Evolutionary conservation across 2,797 vertebrate genomes (phyloP).

Genomic region (Esox masquinongy): DNA sequence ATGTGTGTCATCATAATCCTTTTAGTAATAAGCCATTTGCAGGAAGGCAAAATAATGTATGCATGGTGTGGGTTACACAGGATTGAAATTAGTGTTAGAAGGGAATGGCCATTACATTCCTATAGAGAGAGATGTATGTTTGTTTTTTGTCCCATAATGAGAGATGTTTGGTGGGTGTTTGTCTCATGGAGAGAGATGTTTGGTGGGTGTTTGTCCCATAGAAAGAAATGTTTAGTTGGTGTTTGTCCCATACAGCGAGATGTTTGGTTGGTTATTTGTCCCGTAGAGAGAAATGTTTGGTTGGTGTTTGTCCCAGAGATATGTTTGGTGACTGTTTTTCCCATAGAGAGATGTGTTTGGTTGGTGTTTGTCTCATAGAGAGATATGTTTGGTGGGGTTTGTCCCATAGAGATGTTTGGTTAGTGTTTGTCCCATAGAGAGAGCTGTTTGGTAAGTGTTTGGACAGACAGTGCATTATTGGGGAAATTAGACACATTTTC

Average conservation of each 20-base stretch:
- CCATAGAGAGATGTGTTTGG: conserved; percentile 2
- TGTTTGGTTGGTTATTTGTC: neutral
- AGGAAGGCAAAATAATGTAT: conserved; percentile 70
- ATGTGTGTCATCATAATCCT: conserved; percentile 71
- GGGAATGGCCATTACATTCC: conserved; percentile 40
- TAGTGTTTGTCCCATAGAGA: too few species aligned
- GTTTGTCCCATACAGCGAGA: too few species aligned
- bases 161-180: too few species aligned
- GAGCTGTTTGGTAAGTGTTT: neutral
- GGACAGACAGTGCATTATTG: neutral
- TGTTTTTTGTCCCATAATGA: neutral
- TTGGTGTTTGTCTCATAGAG: too few species aligned
- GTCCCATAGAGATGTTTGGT: too few species aligned
- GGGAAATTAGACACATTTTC: neutral
- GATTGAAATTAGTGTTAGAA: conserved; percentile 13
- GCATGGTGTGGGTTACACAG: conserved; percentile 55
- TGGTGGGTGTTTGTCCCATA: neutral
- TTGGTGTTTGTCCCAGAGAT: too few species aligned
- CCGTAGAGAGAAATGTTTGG: too few species aligned
- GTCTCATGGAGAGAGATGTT: too few species aligned
- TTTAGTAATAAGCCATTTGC: conserved; percentile 76
- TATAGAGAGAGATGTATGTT: conserved; percentile 12
- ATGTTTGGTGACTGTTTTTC: neutral
- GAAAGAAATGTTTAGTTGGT: too few species aligned
- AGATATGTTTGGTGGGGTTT: too few species aligned